These are phyloP conservation scores for Acronicta alni DNA, from an alignment of 2,888 invertebrate genomes.

Conservation along the genomic window DNA sequence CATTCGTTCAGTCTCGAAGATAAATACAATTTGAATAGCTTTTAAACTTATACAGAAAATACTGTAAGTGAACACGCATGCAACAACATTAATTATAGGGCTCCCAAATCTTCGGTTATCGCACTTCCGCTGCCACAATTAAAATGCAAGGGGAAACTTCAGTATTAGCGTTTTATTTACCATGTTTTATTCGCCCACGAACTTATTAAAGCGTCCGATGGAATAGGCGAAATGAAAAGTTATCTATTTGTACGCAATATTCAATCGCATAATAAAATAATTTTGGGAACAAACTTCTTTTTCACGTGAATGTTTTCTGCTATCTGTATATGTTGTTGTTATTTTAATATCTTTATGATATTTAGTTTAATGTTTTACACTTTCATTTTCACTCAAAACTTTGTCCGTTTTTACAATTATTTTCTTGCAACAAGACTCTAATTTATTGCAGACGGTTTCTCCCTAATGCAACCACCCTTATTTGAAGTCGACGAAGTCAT, in stretches of 20 bases:
- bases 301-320: not conserved
- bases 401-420: too few relatives aligned
- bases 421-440: slow-evolving; percentile 15
- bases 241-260: slow-evolving; percentile 18
- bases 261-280: slow-evolving; percentile 1
- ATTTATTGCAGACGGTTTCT: slow-evolving; percentile 34
- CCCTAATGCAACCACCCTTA: slow-evolving; percentile 24
- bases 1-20: slow-evolving; percentile 52
- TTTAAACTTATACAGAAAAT: slow-evolving; percentile 72
- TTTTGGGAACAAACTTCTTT: not conserved
- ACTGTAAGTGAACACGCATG: slow-evolving; percentile 80
- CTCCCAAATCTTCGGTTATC: slow-evolving; percentile 86
- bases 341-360: too few relatives aligned
- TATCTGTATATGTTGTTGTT: too few relatives aligned
- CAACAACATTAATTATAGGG: slow-evolving; percentile 87
- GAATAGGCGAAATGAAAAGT: slow-evolving; percentile 17
- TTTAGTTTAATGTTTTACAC: too few relatives aligned
- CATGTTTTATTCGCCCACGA: slow-evolving; percentile 64
- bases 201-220: slow-evolving; percentile 46
- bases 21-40: slow-evolving; percentile 65
- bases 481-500: slow-evolving; percentile 34
- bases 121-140: slow-evolving; percentile 84
- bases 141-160: slow-evolving; percentile 84
- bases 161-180: slow-evolving; percentile 72
- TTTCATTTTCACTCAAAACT: too few relatives aligned